Conservation (phyloP, 2,113 vertebrate genomes). For the Lepisosteus oculatus region DNA sequence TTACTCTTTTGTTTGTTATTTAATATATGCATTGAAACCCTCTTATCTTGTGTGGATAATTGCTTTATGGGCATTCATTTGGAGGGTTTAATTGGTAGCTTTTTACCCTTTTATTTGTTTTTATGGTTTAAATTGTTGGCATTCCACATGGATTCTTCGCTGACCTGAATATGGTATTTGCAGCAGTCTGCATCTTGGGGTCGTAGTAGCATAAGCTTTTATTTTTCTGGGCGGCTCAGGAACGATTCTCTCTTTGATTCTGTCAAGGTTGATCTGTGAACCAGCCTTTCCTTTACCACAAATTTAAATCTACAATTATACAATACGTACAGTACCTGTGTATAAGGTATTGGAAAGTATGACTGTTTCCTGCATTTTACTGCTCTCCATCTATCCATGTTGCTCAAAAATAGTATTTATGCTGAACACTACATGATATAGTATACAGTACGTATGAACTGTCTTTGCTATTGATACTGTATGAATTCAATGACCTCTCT, state of each 20-base stretch:
- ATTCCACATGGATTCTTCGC: constrained; percentile 11
- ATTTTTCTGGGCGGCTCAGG: constrained; percentile 4
- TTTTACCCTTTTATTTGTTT: too few species aligned
- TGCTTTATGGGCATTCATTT: too few species aligned
- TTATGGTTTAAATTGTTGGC: neutral
- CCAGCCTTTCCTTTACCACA: neutral
- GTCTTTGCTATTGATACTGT: too few species aligned
- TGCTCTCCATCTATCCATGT: neutral
- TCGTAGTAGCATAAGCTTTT: constrained; percentile 45
- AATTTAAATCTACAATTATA: neutral
- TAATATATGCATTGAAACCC: too few species aligned
- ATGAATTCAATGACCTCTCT: too few species aligned
- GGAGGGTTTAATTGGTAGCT: too few species aligned
- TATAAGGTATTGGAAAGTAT: neutral
- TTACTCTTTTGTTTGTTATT: too few species aligned
- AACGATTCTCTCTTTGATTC: constrained; percentile 4
- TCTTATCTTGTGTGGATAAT: too few species aligned
- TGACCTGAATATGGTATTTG: constrained; percentile 38
- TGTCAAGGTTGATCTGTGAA: constrained; percentile 2
- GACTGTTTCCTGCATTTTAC: neutral
- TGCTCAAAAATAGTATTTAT: too few species aligned
- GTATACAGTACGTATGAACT: too few species aligned
- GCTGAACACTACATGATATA: too few species aligned
- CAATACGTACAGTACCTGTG: too few species aligned
- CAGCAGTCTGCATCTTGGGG: constrained; percentile 47